phyloP scores from a whole-genome alignment of 2,888 invertebrate species.

The Euzophera pinguis region DNA sequence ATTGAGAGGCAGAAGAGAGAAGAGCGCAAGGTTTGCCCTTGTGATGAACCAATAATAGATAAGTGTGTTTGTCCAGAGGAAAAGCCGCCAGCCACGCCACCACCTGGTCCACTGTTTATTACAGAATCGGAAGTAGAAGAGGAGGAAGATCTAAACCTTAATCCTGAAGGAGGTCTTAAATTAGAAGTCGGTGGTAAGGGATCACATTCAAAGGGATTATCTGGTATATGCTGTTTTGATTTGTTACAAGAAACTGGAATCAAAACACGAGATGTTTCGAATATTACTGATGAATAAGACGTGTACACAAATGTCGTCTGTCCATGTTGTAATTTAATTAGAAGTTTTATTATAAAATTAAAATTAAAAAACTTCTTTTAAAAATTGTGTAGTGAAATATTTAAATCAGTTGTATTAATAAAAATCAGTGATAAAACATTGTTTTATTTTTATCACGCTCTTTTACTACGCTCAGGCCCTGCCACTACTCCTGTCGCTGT shows the following conservation, averaged over 20 bases:
- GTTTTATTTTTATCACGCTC: too few species aligned
- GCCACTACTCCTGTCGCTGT: too few species aligned
- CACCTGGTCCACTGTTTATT: neutral
- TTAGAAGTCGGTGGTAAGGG: slow-evolving; percentile 31
- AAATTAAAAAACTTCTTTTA: neutral
- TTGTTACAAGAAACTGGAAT: neutral
- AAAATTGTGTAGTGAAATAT: slow-evolving; percentile 2
- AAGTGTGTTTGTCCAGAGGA: neutral
- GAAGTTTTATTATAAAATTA: neutral
- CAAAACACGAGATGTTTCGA: neutral
- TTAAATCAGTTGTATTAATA: too few species aligned
- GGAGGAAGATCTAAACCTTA: neutral
- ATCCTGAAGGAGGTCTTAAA: slow-evolving; percentile 26
- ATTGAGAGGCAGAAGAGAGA: neutral
- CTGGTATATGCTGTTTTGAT: slow-evolving; percentile 34
- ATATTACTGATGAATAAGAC: neutral
- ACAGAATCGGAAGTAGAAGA: neutral
- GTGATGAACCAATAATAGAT: neutral
- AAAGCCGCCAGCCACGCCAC: neutral
- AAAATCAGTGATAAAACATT: too few species aligned
- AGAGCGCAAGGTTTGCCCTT: slow-evolving; percentile 1
- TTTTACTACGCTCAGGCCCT: too few species aligned
- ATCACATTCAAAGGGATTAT: slow-evolving; percentile 31
- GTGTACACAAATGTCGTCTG: slow-evolving; percentile 16
- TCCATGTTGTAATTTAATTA: slow-evolving; percentile 9